Percentiles rank a stretch among this genome's conserved stretches.
Evolutionary conservation across 1,140 invertebrate genomes (phyloP).

Genomic region (Diprion similis): DNA sequence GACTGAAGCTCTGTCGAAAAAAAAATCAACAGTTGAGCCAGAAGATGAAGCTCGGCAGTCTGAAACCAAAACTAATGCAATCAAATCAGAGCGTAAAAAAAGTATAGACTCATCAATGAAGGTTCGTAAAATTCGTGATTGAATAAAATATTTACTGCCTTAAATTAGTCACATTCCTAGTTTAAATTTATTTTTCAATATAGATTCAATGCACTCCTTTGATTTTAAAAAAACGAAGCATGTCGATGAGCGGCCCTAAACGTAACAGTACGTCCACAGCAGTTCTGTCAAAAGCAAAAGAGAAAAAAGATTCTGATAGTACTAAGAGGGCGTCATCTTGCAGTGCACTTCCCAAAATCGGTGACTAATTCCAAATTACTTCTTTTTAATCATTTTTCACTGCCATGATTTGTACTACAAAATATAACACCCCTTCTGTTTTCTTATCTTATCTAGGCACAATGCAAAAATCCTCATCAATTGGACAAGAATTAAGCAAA

Average conservation of each 20-base stretch:
- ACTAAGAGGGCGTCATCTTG: neutral
- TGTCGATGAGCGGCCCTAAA: constrained; percentile 22
- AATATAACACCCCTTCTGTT: neutral
- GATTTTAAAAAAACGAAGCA: constrained; percentile 27
- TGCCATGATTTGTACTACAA: neutral
- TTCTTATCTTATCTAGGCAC: neutral
- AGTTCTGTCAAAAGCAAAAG: neutral
- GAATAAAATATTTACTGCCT: neutral
- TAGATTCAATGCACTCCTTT: constrained; percentile 18
- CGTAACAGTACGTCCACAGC: neutral
- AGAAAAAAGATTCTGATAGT: neutral
- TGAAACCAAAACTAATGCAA: neutral
- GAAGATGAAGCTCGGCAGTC: neutral
- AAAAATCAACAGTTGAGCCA: constrained; percentile 7
- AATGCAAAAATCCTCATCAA: neutral
- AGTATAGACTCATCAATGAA: constrained; percentile 32
- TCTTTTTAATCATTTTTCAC: neutral
- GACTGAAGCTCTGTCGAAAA: neutral
- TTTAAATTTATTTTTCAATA: constrained; percentile 17
- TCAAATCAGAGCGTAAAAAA: constrained; percentile 30
- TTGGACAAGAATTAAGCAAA: neutral
- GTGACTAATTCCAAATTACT: neutral
- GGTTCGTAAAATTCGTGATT: constrained; percentile 28
- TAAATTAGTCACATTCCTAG: neutral
- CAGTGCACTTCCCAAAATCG: neutral